Conservation (phyloP, 2,888 invertebrate species). For the Campoletis raptor region DNA sequence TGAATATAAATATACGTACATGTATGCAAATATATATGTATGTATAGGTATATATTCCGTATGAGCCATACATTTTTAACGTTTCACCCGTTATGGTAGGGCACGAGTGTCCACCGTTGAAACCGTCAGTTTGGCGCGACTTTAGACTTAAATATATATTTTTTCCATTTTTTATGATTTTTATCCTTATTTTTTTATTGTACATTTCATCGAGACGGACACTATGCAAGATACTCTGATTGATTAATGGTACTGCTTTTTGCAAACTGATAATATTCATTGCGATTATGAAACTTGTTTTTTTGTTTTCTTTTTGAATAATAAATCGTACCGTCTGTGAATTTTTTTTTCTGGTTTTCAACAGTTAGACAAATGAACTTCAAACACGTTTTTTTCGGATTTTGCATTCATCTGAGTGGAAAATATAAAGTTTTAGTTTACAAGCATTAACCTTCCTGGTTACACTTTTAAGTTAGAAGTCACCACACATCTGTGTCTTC, state of each 20-base stretch:
- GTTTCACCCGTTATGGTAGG: constrained; percentile 58
- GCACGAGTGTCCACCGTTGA: constrained; percentile 34
- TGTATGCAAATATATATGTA: not conserved
- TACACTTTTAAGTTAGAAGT: not conserved
- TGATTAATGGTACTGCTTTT: constrained; percentile 49
- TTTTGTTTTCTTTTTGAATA: not conserved
- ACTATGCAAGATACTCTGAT: constrained; percentile 3
- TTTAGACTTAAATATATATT: constrained; percentile 2
- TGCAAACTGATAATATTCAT: constrained; percentile 34
- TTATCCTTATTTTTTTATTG: constrained; percentile 16
- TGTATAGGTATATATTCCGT: constrained; percentile 18
- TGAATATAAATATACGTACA: constrained; percentile 14
- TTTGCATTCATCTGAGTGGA: not conserved
- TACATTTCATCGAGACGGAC: constrained; percentile 29
- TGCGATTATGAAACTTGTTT: constrained; percentile 28
- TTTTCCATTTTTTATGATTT: constrained; percentile 5
- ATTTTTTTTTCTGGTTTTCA: not conserved
- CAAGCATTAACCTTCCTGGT: not conserved
- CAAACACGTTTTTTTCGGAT: not conserved
- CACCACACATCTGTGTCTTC: not conserved
- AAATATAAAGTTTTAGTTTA: not conserved
- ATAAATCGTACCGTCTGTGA: constrained; percentile 15
- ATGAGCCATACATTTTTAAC: constrained; percentile 45
- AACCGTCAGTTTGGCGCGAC: constrained; percentile 49
- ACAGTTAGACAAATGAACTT: not conserved